Evolutionary conservation across 2,113 vertebrate species (phyloP).

Genomic region (Anolis carolinensis): DNA sequence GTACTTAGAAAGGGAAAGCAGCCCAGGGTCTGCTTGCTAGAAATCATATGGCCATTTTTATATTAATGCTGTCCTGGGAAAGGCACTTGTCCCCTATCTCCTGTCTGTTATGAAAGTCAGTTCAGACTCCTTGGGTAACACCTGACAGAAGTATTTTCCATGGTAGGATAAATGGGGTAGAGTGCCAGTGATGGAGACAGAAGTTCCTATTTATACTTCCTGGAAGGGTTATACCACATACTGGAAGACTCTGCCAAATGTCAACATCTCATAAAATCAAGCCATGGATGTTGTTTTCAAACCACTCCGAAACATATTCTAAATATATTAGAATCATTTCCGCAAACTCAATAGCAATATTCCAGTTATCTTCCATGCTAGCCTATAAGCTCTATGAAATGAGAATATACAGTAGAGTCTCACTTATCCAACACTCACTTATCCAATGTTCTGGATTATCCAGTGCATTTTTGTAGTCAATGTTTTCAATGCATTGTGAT

Average conservation of each 20-base stretch:
- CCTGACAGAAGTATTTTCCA: neutral
- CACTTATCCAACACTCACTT: too few relatives aligned
- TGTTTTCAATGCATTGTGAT: too few relatives aligned
- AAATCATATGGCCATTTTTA: neutral
- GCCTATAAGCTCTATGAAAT: conserved; percentile 38
- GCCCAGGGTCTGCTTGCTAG: neutral
- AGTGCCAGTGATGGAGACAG: neutral
- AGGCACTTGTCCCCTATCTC: neutral
- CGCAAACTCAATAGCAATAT: conserved; percentile 12
- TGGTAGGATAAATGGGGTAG: neutral
- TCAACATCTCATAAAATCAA: conserved; percentile 5
- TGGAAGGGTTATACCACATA: neutral
- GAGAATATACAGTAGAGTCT: too few relatives aligned
- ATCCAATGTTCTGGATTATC: too few relatives aligned
- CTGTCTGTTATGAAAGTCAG: neutral
- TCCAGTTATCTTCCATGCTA: conserved; percentile 14
- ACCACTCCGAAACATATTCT: conserved; percentile 21
- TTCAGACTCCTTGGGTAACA: neutral
- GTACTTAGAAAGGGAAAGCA: neutral
- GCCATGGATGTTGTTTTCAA: conserved; percentile 26
- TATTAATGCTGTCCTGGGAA: neutral
- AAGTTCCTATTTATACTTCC: neutral
- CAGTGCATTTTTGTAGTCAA: too few relatives aligned
- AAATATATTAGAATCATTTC: conserved; percentile 30
- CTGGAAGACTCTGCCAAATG: neutral